These are phyloP conservation scores for Drosophila pseudoobscura DNA, from an alignment of 1,140 invertebrate genomes.

Conservation along the genomic window DNA sequence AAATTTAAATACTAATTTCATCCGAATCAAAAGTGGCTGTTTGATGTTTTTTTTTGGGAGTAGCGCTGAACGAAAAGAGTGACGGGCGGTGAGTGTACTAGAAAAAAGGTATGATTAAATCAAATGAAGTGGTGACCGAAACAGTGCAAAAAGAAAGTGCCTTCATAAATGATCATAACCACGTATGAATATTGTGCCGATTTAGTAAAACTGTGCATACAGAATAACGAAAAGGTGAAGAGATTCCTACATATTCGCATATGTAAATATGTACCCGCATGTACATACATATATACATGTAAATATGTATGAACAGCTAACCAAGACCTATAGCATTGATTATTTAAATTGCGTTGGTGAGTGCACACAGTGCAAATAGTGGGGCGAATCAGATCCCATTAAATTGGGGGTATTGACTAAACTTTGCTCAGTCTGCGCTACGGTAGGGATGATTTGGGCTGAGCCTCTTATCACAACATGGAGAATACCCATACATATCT, in stretches of 20 bases:
- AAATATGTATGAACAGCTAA: slow-evolving; percentile 22
- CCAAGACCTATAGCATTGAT: slow-evolving; percentile 26
- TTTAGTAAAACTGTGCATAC: slow-evolving; percentile 18
- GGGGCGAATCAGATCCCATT: slow-evolving; percentile 19
- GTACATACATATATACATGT: slow-evolving; percentile 17
- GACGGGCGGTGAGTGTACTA: slow-evolving; percentile 49
- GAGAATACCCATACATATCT: slow-evolving; percentile 42
- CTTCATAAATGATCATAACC: slow-evolving; percentile 15
- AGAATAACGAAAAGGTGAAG: slow-evolving; percentile 20
- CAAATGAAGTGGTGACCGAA: slow-evolving; percentile 20
- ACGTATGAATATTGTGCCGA: slow-evolving; percentile 21
- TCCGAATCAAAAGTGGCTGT: slow-evolving; percentile 30
- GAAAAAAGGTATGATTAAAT: slow-evolving; percentile 26
- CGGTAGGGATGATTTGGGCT: slow-evolving; percentile 24
- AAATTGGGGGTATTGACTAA: slow-evolving; percentile 18
- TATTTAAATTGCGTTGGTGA: slow-evolving; percentile 10
- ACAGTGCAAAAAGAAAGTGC: slow-evolving; percentile 47
- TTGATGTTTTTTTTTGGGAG: slow-evolving; percentile 34
- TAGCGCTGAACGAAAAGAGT: slow-evolving; percentile 36
- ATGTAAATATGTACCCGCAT: slow-evolving; percentile 11
- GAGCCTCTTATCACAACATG: slow-evolving; percentile 56
- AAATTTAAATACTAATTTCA: slow-evolving; percentile 28
- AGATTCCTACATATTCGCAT: slow-evolving; percentile 22
- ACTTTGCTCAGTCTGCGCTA: slow-evolving; percentile 5
- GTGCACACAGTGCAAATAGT: background rate